Conservation (phyloP, 2,888 invertebrate species). For the Leistus spinibarbis region DNA sequence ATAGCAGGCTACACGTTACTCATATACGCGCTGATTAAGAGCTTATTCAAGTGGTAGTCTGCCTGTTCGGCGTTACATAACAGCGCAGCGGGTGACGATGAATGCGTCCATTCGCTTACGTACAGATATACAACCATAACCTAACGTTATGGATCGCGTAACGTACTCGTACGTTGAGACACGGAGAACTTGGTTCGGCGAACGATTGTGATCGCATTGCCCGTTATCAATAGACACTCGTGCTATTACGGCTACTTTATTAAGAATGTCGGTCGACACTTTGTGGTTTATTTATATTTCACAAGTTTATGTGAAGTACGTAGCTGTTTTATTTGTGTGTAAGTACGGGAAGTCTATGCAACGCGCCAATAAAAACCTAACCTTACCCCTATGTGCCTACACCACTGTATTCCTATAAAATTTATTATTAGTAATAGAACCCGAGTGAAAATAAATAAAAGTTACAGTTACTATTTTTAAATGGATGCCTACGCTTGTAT, state of each 20-base stretch:
- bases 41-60: background rate
- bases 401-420: no score
- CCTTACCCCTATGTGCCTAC: no score
- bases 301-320: no score
- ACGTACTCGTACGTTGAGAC: background rate
- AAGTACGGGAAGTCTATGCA: no score
- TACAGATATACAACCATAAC: background rate
- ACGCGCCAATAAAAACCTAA: no score
- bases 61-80: background rate
- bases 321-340: background rate
- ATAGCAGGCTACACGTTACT: background rate
- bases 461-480: no score
- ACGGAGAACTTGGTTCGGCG: background rate
- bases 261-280: background rate
- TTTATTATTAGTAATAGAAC: no score
- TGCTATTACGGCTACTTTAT: background rate
- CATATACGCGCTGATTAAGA: background rate
- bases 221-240: background rate
- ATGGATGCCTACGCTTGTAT: no score
- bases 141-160: background rate
- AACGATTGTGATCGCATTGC: background rate
- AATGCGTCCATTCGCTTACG: background rate
- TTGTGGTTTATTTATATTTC: background rate
- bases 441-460: no score
- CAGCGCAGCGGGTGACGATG: background rate